Evolutionary conservation across 37 sponge, comb jelly and placozoan genomes (phyloP).

Genomic region (Cladorhizidae sp.): DNA sequence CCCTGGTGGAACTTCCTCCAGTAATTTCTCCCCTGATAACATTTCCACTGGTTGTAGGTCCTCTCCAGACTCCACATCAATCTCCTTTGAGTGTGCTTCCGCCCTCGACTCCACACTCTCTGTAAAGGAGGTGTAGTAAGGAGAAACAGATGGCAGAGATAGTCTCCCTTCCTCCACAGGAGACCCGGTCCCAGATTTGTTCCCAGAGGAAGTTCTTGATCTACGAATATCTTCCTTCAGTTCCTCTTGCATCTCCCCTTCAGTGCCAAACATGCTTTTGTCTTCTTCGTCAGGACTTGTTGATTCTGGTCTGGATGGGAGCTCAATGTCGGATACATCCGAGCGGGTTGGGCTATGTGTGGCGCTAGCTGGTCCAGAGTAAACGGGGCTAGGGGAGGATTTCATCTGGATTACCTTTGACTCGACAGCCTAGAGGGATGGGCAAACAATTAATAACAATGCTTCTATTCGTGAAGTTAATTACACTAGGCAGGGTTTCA

Average conservation of each 20-base stretch:
- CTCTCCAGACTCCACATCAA: background rate
- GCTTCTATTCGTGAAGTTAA: too few species aligned
- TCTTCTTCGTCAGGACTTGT: background rate
- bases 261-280: background rate
- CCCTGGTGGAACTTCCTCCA: background rate
- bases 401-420: background rate
- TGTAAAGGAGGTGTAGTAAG: background rate
- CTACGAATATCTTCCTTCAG: background rate
- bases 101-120: conserved; percentile 1
- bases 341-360: background rate
- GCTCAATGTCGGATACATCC: background rate
- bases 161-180: background rate
- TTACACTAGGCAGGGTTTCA: too few species aligned
- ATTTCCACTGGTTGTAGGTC: background rate
- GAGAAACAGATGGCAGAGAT: background rate
- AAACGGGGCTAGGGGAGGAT: background rate
- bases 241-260: background rate
- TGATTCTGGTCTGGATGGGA: background rate
- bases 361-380: background rate
- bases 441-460: background rate
- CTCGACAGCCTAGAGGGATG: conserved; percentile 4
- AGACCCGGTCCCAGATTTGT: background rate
- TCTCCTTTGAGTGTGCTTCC: background rate
- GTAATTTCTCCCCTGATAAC: background rate
- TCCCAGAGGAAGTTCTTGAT: background rate